A percentile compares a stretch with the other conserved stretches of the same genome.
These are phyloP conservation scores for Mustela lutreola DNA, from an alignment of 2,113 vertebrate genomes.

Conservation along the genomic window DNA sequence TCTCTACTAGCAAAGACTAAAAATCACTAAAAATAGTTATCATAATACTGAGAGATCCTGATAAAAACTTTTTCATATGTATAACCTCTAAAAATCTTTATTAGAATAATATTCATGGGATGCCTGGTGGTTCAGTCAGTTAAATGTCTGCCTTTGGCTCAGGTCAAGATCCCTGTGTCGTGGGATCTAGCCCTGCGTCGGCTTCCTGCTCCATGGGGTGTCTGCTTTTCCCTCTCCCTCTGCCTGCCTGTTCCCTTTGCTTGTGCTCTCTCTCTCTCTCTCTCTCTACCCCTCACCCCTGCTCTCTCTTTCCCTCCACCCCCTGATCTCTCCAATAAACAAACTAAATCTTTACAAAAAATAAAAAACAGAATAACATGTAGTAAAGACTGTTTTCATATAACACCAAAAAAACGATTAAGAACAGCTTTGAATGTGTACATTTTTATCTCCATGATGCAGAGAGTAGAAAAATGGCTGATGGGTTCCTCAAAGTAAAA, in stretches of 20 bases:
- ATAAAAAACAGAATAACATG: neutral
- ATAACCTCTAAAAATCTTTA: conserved; percentile 35
- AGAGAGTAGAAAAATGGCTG: neutral
- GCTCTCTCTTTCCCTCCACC: no score
- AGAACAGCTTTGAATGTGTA: neutral
- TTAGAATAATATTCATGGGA: neutral
- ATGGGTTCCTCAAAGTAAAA: neutral
- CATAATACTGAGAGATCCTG: neutral
- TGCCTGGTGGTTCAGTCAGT: no score
- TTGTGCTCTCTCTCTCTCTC: neutral
- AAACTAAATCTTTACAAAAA: no score
- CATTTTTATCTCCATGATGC: neutral
- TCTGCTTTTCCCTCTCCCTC: neutral
- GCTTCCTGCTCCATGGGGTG: neutral
- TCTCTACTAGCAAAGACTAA: neutral
- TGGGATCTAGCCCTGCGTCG: neutral
- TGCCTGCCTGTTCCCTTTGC: neutral
- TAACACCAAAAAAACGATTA: neutral
- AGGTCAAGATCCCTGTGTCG: neutral
- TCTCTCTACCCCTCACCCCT: no score
- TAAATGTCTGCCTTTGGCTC: no score
- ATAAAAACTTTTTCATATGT: conserved; percentile 46
- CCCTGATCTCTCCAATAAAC: no score
- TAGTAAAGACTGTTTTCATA: neutral
- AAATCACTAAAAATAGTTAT: conserved; percentile 42